These are phyloP conservation scores for Criorhina ranunculi DNA, from an alignment of 2,888 invertebrate species.

Conservation along the genomic window DNA sequence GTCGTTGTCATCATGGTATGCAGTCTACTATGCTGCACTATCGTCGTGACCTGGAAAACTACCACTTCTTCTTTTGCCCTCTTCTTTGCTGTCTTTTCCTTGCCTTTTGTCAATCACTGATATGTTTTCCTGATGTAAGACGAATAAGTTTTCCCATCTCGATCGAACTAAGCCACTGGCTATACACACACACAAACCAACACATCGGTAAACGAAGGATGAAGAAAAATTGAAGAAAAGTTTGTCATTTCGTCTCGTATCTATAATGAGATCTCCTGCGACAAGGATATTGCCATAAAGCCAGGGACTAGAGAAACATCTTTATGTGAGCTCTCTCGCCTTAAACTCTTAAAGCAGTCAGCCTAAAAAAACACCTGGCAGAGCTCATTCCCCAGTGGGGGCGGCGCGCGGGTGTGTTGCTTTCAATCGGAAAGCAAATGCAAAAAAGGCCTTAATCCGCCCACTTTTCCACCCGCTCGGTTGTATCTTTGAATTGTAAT, in stretches of 20 bases:
- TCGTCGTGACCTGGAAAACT: slow-evolving; percentile 62
- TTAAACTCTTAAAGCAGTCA: slow-evolving; percentile 68
- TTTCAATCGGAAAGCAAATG: slow-evolving; percentile 39
- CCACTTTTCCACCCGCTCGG: slow-evolving; percentile 32
- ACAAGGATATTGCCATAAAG: slow-evolving; percentile 70
- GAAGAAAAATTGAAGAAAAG: slow-evolving; percentile 57
- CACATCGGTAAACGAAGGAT: neutral
- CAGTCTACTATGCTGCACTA: slow-evolving; percentile 12
- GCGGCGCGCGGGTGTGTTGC: neutral
- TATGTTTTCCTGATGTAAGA: slow-evolving; percentile 65
- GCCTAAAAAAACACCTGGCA: slow-evolving; percentile 55
- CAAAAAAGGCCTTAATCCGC: slow-evolving; percentile 52
- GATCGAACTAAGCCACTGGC: slow-evolving; percentile 52
- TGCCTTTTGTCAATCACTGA: slow-evolving; percentile 50
- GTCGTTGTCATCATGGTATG: neutral
- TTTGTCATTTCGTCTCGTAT: slow-evolving; percentile 72
- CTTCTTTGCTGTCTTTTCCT: slow-evolving; percentile 2
- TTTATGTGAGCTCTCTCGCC: slow-evolving; percentile 38
- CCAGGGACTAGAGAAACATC: slow-evolving; percentile 56
- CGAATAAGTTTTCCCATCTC: slow-evolving; percentile 40
- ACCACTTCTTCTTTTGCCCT: slow-evolving; percentile 16
- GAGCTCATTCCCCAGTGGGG: slow-evolving; percentile 4
- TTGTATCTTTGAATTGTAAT: slow-evolving; percentile 74
- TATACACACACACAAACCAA: slow-evolving; percentile 30
- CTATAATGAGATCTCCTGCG: slow-evolving; percentile 75